phyloP scores from a whole-genome alignment of 2,113 vertebrate species.

The Hemiprocne comata region DNA sequence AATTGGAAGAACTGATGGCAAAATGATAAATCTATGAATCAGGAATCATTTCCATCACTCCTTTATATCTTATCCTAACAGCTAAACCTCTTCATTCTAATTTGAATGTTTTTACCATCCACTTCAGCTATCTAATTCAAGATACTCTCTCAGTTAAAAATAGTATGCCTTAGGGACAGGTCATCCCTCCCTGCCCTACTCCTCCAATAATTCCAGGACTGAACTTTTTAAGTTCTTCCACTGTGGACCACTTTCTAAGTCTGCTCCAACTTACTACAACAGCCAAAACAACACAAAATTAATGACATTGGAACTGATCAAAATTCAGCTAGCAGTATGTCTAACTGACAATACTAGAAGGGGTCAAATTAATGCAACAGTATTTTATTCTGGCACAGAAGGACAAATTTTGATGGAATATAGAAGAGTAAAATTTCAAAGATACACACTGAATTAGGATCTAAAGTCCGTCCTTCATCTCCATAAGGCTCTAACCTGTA shows the following conservation, averaged over 20 bases:
- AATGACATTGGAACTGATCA: rapidly evolving
- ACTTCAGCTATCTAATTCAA: not conserved
- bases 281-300: not conserved
- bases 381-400: not conserved
- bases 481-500: not conserved
- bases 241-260: not conserved
- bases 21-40: not conserved
- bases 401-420: not conserved
- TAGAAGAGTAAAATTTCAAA: not conserved
- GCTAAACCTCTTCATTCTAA: not conserved
- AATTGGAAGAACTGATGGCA: not conserved
- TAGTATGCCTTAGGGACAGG: not conserved
- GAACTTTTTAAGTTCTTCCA: not conserved
- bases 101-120: not conserved
- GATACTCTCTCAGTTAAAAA: not conserved
- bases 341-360: not conserved
- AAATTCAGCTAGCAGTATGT: not conserved
- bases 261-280: not conserved
- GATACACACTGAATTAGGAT: not conserved
- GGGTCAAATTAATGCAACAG: not conserved
- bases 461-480: not conserved
- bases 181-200: too few relatives aligned
- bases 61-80: not conserved
- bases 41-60: not conserved
- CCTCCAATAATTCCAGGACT: not conserved